phyloP scores from a whole-genome alignment of 2,888 invertebrate species.

The Baccha elongata region DNA sequence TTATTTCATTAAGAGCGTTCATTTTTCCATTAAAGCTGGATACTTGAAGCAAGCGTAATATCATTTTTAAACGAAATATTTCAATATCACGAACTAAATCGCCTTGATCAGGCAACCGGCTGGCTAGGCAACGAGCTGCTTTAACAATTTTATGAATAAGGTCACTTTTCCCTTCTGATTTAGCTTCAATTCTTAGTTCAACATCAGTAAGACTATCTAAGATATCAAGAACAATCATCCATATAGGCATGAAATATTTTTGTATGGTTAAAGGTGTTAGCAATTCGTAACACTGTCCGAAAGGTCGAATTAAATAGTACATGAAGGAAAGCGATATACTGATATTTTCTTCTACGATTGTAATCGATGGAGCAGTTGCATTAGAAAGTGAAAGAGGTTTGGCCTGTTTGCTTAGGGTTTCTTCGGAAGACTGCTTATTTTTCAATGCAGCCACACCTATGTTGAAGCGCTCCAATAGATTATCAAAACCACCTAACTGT shows the following conservation, averaged over 20 bases:
- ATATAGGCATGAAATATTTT: conserved; percentile 95
- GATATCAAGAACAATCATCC: conserved; percentile 95
- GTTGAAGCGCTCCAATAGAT: conserved; percentile 92
- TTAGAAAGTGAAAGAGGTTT: conserved; percentile 12
- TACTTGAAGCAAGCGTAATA: conserved; percentile 95
- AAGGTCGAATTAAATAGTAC: conserved; percentile 92
- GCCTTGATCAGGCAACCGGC: conserved; percentile 92
- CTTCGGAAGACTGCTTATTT: conserved; percentile 80
- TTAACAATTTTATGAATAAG: conserved; percentile 97
- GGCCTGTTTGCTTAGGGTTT: conserved; percentile 33
- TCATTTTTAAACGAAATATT: conserved; percentile 98
- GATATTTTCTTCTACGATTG: conserved; percentile 76
- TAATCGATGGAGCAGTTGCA: conserved; percentile 42
- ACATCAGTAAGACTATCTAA: conserved; percentile 97
- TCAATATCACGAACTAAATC: conserved; percentile 89
- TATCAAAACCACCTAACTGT: conserved; percentile 93
- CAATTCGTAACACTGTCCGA: conserved; percentile 95
- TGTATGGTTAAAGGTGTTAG: conserved; percentile 94
- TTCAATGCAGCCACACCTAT: conserved; percentile 86
- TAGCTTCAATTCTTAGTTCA: conserved; percentile 97
- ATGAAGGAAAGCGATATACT: conserved; percentile 89
- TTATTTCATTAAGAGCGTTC: conserved; percentile 99
- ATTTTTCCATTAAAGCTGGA: conserved; percentile 99
- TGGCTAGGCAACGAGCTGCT: conserved; percentile 94
- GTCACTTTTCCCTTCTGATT: conserved; percentile 96